These are phyloP conservation scores for Cheilosia vulpina DNA, from an alignment of 2,888 invertebrate species.

Conservation along the genomic window DNA sequence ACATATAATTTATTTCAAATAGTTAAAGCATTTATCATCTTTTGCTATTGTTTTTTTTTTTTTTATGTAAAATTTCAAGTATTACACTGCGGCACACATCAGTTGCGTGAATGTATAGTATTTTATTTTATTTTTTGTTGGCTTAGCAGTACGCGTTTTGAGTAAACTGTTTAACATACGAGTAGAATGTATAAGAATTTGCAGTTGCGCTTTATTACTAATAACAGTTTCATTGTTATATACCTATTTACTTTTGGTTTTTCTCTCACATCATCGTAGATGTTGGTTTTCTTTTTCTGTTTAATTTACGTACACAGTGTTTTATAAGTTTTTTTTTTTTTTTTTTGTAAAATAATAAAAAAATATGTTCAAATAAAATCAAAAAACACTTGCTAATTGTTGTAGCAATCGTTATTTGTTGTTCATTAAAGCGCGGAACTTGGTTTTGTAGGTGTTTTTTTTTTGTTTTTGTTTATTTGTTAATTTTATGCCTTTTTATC, in stretches of 20 bases:
- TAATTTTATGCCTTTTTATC: conserved; percentile 19
- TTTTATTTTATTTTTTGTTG: conserved; percentile 24
- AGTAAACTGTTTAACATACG: conserved; percentile 48
- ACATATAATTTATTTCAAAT: conserved; percentile 20
- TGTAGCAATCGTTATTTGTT: conserved; percentile 51
- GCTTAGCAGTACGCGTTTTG: conserved; percentile 53
- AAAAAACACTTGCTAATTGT: conserved; percentile 66
- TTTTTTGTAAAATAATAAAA: conserved; percentile 67
- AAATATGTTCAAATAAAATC: conserved; percentile 68
- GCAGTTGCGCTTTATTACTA: conserved; percentile 65
- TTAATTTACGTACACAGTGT: conserved; percentile 63
- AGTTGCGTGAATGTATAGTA: conserved; percentile 23
- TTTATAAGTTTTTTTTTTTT: conserved; percentile 34
- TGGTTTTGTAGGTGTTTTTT: conserved; percentile 51
- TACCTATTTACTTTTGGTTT: conserved; percentile 23
- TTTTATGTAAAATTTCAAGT: conserved; percentile 40
- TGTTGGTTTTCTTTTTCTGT: conserved; percentile 32
- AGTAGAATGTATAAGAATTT: conserved; percentile 66
- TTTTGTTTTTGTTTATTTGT: conserved; percentile 29
- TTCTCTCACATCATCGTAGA: conserved; percentile 42
- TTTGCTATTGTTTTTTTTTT: conserved; percentile 27
- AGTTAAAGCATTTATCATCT: conserved; percentile 47
- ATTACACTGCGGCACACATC: conserved; percentile 56
- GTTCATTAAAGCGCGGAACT: conserved; percentile 74
- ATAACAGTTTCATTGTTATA: conserved; percentile 27